Conservation (phyloP, 2,888 invertebrate species). For the Dyspetes luteomarginatus region DNA sequence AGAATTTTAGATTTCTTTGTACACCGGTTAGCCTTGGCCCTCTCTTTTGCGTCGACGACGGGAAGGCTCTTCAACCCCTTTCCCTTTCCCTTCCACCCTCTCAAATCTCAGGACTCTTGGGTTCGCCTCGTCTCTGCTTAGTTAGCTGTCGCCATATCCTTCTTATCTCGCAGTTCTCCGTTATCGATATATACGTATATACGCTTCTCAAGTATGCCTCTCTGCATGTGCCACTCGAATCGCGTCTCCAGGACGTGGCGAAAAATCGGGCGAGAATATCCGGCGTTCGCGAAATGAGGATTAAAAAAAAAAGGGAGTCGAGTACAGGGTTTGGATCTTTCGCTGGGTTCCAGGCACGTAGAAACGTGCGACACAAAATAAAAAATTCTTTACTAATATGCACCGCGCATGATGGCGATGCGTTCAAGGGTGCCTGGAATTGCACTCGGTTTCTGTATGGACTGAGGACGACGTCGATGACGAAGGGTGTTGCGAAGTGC, state of each 20-base stretch:
- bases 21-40: slow-evolving; percentile 37
- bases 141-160: slow-evolving; percentile 1
- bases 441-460: slow-evolving; percentile 24
- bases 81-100: background rate
- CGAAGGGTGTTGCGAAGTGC: slow-evolving; percentile 24
- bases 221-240: slow-evolving; percentile 34
- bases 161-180: slow-evolving; percentile 24
- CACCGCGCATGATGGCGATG: background rate
- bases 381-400: slow-evolving; percentile 2
- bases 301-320: background rate
- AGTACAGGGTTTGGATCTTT: slow-evolving; percentile 36
- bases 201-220: slow-evolving; percentile 47
- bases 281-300: slow-evolving; percentile 29
- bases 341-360: slow-evolving; percentile 52
- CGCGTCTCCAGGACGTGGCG: slow-evolving; percentile 22
- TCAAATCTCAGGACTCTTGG: background rate
- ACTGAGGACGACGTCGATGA: background rate
- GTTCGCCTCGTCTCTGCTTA: slow-evolving; percentile 8
- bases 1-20: slow-evolving; percentile 46
- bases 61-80: background rate
- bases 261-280: slow-evolving; percentile 22
- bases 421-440: slow-evolving; percentile 19
- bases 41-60: background rate
- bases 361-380: slow-evolving; percentile 38
- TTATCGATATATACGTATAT: slow-evolving; percentile 1